Percentiles rank a stretch among this genome's conserved stretches.
phyloP scores from a whole-genome alignment of 92 coral and sea anemone species.

The Bergia puertoricense region DNA sequence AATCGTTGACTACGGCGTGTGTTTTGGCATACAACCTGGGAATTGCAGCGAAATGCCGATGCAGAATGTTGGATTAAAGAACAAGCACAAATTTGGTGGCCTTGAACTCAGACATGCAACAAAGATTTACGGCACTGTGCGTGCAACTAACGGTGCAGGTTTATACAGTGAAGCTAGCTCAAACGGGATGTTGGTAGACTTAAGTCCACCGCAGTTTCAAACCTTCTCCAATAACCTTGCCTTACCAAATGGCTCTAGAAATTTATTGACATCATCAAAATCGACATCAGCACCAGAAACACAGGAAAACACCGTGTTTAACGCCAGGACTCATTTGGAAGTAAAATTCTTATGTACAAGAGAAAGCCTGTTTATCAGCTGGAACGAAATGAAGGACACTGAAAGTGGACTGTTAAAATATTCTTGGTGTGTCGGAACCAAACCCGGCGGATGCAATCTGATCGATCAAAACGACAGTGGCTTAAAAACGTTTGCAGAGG shows the following conservation, averaged over 20 bases:
- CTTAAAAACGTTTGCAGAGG: neutral
- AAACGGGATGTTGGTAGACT: conserved; percentile 66
- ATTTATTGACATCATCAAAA: no score
- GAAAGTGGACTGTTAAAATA: conserved; percentile 63
- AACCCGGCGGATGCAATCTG: conserved; percentile 33
- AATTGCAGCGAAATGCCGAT: conserved; percentile 59
- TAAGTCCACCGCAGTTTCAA: conserved; percentile 54
- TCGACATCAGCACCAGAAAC: no score
- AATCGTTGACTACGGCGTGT: conserved; percentile 62
- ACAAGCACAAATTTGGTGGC: conserved; percentile 51
- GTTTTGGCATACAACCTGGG: conserved; percentile 57
- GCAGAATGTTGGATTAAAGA: conserved; percentile 51
- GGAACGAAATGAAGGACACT: conserved; percentile 45
- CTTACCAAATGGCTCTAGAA: neutral
- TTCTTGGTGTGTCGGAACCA: conserved; percentile 65
- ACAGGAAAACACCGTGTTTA: no score
- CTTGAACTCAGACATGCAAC: conserved; percentile 62
- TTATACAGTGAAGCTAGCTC: conserved; percentile 56
- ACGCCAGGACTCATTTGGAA: neutral
- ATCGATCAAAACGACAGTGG: neutral
- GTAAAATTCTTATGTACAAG: neutral
- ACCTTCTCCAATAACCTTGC: neutral
- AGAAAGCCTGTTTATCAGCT: neutral
- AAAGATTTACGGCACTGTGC: conserved; percentile 62
- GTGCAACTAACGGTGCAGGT: conserved; percentile 75